These are phyloP conservation scores for Celastrina argiolus DNA, from an alignment of 2,888 invertebrate species.

Conservation along the genomic window DNA sequence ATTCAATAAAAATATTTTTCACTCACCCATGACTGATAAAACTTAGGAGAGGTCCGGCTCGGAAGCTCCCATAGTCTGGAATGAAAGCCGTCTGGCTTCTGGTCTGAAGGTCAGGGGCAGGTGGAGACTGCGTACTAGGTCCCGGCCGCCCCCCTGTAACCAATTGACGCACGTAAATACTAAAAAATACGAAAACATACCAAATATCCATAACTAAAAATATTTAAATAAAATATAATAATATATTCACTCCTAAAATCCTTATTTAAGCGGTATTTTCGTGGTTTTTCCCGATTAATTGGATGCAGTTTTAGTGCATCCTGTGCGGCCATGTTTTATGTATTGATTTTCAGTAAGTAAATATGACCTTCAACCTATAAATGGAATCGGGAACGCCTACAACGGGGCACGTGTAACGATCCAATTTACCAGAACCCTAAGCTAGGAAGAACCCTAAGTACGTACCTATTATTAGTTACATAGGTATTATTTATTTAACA, in stretches of 20 bases:
- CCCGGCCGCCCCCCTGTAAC: not conserved
- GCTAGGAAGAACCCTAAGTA: not conserved
- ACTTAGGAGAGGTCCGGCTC: not conserved
- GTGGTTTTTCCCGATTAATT: not conserved
- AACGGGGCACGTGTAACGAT: not conserved
- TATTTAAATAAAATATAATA: not conserved
- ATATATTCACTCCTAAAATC: not conserved
- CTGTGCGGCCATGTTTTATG: not conserved
- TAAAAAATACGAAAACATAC: not conserved
- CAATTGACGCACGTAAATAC: not conserved
- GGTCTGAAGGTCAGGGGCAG: not conserved
- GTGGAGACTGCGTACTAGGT: constrained; percentile 6
- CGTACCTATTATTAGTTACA: not conserved
- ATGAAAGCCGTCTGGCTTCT: not conserved
- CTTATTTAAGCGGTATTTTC: not conserved
- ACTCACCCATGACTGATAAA: not conserved
- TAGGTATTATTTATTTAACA: not conserved
- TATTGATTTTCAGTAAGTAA: constrained; percentile 1
- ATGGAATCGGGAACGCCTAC: not conserved
- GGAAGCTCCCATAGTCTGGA: not conserved
- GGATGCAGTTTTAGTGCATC: not conserved
- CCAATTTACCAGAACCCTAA: not conserved
- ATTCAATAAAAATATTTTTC: not conserved
- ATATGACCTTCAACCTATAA: not conserved
- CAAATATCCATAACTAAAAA: not conserved